phyloP scores from a whole-genome alignment of 2,797 vertebrate genomes.

The Garrulus glandarius region DNA sequence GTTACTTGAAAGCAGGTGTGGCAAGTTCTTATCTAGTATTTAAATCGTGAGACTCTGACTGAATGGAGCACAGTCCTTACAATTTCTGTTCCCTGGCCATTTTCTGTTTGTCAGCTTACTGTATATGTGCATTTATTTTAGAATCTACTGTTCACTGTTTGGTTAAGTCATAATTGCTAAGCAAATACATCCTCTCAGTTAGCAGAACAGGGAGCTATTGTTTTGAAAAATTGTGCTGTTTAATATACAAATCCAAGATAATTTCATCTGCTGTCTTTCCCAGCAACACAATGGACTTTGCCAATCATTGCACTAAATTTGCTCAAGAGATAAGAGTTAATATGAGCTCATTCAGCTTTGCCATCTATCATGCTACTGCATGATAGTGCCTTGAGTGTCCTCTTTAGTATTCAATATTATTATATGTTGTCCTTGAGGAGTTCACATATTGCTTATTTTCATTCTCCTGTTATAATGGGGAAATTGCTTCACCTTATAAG shows the following conservation, averaged over 20 bases:
- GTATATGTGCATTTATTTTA: not conserved
- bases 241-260: not conserved
- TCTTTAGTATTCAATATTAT: not conserved
- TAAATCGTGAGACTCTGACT: not conserved
- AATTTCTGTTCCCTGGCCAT: not conserved
- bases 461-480: not conserved
- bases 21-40: not conserved
- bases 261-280: not conserved
- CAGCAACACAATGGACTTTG: not conserved
- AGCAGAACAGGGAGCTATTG: not conserved
- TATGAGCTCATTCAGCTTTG: not conserved
- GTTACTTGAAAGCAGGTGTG: not conserved
- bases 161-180: not conserved
- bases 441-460: not conserved
- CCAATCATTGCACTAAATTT: not conserved
- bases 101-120: not conserved
- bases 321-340: not conserved
- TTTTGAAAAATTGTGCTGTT: not conserved
- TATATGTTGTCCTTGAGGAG: slow-evolving; percentile 14
- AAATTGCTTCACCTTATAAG: not conserved
- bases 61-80: not conserved
- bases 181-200: not conserved
- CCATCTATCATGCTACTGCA: not conserved
- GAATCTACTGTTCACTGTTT: not conserved
- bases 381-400: not conserved